Evolutionary conservation across 2,888 invertebrate species (phyloP).

Genomic region (Tenthredo mesomela): DNA sequence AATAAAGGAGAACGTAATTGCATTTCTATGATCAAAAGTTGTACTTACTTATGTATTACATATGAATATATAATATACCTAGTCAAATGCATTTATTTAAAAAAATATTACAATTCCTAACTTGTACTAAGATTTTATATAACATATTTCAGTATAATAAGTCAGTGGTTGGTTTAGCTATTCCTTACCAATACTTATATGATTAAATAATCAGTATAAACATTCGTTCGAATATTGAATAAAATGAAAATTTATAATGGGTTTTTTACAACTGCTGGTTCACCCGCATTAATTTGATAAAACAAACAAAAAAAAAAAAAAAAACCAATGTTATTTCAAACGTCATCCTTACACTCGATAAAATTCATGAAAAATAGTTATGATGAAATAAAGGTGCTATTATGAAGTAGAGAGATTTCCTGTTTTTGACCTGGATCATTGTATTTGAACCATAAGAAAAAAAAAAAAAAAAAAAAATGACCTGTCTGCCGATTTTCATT

Average conservation of each 20-base stretch:
- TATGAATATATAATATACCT: slow-evolving; percentile 12
- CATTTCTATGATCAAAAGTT: not conserved
- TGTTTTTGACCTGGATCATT: not conserved
- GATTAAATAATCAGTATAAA: slow-evolving; percentile 34
- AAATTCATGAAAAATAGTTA: slow-evolving; percentile 15
- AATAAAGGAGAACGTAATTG: not conserved
- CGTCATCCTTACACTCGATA: not conserved
- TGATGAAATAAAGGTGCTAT: slow-evolving; percentile 3
- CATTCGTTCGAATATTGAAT: not conserved
- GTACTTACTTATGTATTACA: not conserved
- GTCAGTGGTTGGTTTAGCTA: slow-evolving; percentile 27
- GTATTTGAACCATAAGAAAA: not conserved
- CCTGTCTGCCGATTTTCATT: not conserved
- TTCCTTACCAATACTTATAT: not conserved
- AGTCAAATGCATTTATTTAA: slow-evolving; percentile 41
- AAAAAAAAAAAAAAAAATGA: too few species aligned
- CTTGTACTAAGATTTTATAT: slow-evolving; percentile 43
- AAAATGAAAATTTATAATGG: not conserved
- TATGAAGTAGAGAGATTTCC: slow-evolving; percentile 33
- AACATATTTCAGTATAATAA: slow-evolving; percentile 8
- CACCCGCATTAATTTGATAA: not conserved
- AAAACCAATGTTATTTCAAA: not conserved
- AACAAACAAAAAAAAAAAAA: not conserved
- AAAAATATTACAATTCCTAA: slow-evolving; percentile 49
- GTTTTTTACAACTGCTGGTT: not conserved